Evolutionary conservation across 2,113 vertebrate genomes (phyloP).

Genomic region (Misgurnus mizolepis): DNA sequence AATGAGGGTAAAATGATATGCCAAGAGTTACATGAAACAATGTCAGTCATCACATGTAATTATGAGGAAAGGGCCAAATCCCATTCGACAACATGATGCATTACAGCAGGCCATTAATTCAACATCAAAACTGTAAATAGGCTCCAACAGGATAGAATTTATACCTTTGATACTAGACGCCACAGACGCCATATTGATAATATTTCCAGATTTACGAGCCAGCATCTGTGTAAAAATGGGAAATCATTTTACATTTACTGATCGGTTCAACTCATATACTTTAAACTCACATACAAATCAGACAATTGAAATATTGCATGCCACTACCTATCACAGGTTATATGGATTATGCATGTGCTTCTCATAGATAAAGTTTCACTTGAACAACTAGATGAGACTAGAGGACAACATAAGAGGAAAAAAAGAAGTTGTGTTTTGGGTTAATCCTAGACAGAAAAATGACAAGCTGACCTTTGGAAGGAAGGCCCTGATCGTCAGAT

Average conservation of each 20-base stretch:
- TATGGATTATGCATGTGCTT: background rate
- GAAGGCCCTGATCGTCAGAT: slow-evolving; percentile 90
- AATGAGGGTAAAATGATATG: slow-evolving; percentile 60
- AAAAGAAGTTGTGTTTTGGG: slow-evolving; percentile 27
- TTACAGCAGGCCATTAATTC: slow-evolving; percentile 9
- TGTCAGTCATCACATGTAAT: slow-evolving; percentile 13
- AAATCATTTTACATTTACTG: slow-evolving; percentile 37
- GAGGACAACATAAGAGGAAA: slow-evolving; percentile 46
- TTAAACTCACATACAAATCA: background rate
- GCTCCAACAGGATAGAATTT: background rate
- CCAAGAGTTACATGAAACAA: slow-evolving; percentile 47
- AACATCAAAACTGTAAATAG: background rate
- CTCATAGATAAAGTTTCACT: too few species aligned
- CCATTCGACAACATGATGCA: slow-evolving; percentile 26
- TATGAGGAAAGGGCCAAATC: slow-evolving; percentile 7
- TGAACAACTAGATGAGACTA: too few species aligned
- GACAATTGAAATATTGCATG: background rate
- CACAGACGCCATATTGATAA: slow-evolving; percentile 96
- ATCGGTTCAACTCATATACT: background rate
- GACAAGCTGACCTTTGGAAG: slow-evolving; percentile 84
- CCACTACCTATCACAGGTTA: background rate
- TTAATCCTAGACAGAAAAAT: slow-evolving; percentile 36
- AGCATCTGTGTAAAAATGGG: slow-evolving; percentile 81
- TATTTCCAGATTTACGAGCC: slow-evolving; percentile 87
- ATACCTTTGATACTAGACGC: slow-evolving; percentile 95